Percentiles rank a stretch among this genome's conserved stretches.
phyloP scores from a whole-genome alignment of 2,113 vertebrate species.

The Anarhynchus alexandrinus region DNA sequence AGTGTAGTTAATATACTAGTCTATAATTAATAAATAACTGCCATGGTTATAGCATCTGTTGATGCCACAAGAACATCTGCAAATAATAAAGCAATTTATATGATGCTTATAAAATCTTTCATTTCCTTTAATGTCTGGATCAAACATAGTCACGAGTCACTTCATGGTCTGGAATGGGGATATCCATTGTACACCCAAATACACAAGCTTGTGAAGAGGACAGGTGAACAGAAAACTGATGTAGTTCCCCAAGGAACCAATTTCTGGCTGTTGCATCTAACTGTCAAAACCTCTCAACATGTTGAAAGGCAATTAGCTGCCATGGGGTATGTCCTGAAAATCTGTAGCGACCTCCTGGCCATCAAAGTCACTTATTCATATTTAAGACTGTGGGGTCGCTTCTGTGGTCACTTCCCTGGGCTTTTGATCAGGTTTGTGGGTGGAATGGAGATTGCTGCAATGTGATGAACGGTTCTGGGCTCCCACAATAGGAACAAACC shows the following conservation, averaged over 20 bases:
- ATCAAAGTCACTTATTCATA: neutral
- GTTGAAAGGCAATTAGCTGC: slow-evolving; percentile 7
- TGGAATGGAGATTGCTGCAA: neutral
- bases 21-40: neutral
- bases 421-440: neutral
- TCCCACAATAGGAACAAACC: neutral
- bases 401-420: neutral
- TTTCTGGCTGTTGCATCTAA: neutral
- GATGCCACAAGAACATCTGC: neutral
- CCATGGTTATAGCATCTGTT: neutral
- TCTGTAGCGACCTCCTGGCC: neutral
- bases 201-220: neutral
- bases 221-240: neutral
- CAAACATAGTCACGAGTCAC: neutral
- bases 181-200: neutral
- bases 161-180: neutral
- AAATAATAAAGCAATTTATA: neutral
- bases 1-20: neutral
- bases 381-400: neutral
- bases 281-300: neutral
- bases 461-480: neutral
- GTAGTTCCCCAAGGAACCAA: neutral
- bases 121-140: neutral
- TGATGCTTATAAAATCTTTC: neutral
- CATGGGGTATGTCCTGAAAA: neutral